Evolutionary conservation across 2,113 vertebrate genomes (phyloP).

Genomic region (Erpornis zantholeuca): DNA sequence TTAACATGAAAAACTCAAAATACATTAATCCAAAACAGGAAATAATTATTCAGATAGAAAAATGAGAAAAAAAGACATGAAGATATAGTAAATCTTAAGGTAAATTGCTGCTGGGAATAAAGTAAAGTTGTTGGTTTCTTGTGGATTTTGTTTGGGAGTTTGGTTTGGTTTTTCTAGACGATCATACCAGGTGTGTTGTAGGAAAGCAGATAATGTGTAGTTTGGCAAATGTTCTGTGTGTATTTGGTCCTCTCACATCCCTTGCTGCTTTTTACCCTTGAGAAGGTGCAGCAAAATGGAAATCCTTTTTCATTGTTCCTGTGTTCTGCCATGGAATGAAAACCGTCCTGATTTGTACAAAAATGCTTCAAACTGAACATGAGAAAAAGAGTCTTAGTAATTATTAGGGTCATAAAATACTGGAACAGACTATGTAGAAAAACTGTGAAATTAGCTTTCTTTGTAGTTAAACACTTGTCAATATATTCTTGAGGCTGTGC

Average conservation of each 20-base stretch:
- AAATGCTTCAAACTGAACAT: neutral
- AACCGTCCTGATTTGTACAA: neutral
- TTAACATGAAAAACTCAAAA: neutral
- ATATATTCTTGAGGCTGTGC: neutral
- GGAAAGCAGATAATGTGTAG: neutral
- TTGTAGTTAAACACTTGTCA: neutral
- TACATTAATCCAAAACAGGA: neutral
- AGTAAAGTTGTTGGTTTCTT: neutral
- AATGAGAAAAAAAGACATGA: neutral
- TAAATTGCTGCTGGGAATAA: neutral
- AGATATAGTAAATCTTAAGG: neutral
- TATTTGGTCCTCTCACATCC: neutral
- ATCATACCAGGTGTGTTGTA: neutral
- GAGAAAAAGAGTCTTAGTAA: neutral
- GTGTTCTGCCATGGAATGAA: neutral
- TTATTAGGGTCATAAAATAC: neutral
- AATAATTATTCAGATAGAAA: neutral
- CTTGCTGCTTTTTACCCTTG: neutral
- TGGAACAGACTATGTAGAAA: neutral
- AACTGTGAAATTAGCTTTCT: neutral
- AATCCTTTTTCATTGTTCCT: neutral
- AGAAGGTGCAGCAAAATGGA: neutral
- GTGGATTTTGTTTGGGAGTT: neutral
- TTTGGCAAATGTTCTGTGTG: neutral
- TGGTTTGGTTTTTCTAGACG: neutral